Percentiles rank a stretch among this genome's conserved stretches.
Evolutionary conservation across 2,113 vertebrate species (phyloP).

Genomic region (Alaudala cheleensis): DNA sequence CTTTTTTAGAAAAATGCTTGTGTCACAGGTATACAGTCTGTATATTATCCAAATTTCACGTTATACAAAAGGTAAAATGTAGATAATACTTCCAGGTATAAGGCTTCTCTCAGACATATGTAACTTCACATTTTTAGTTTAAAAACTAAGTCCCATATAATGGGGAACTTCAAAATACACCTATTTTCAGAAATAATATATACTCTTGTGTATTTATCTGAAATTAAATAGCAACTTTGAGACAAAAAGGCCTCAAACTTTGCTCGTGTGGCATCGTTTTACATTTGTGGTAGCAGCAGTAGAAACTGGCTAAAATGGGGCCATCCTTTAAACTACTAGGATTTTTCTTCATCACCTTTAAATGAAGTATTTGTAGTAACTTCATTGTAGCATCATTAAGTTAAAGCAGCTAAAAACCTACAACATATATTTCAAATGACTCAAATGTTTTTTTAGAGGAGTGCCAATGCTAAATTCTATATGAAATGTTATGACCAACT

Average conservation of each 20-base stretch:
- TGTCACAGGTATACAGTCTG: not conserved
- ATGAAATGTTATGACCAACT: slow-evolving; percentile 19
- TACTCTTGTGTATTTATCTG: slow-evolving; percentile 67
- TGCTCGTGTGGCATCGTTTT: slow-evolving; percentile 41
- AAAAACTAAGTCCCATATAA: slow-evolving; percentile 67
- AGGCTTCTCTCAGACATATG: not conserved
- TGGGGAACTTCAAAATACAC: slow-evolving; percentile 72
- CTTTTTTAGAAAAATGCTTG: not conserved
- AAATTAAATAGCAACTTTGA: slow-evolving; percentile 46
- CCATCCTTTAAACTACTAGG: not conserved
- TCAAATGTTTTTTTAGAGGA: not conserved
- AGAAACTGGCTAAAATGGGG: slow-evolving; percentile 33
- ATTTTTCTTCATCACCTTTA: not conserved
- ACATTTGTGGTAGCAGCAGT: slow-evolving; percentile 45
- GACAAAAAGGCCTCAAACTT: slow-evolving; percentile 27
- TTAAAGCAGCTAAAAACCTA: not conserved
- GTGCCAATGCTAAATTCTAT: not conserved
- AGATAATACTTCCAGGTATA: not conserved
- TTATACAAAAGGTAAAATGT: slow-evolving; percentile 4
- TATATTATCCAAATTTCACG: not conserved
- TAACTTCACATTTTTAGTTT: slow-evolving; percentile 64
- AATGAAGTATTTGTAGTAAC: not conserved
- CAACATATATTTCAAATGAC: not conserved
- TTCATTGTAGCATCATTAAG: not conserved
- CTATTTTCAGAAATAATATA: slow-evolving; percentile 61